These are phyloP conservation scores for Propsilocerus akamusi DNA, from an alignment of 1,140 invertebrate genomes.

Conservation along the genomic window DNA sequence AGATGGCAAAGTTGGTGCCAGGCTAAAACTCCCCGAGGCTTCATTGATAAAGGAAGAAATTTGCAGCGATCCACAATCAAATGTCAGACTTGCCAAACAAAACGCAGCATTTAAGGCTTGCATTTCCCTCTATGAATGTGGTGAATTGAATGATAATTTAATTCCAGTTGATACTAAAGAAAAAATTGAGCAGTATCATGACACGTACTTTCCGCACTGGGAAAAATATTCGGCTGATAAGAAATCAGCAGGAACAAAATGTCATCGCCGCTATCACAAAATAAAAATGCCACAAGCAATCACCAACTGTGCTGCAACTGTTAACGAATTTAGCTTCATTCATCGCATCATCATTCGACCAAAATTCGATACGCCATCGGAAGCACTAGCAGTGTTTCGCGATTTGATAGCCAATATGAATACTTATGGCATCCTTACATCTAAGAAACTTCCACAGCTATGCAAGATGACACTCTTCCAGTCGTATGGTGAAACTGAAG, in stretches of 20 bases:
- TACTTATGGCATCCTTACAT: conserved; percentile 37
- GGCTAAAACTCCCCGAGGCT: conserved; percentile 48
- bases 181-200: conserved; percentile 12
- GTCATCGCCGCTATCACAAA: conserved; percentile 47
- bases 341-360: conserved; percentile 14
- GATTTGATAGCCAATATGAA: conserved; percentile 14
- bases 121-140: conserved; percentile 43
- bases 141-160: conserved; percentile 64
- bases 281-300: conserved; percentile 29
- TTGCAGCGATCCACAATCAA: conserved; percentile 24
- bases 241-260: conserved; percentile 39
- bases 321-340: conserved; percentile 14
- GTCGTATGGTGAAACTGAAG: conserved; percentile 56
- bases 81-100: conserved; percentile 48
- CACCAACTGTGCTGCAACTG: conserved; percentile 11
- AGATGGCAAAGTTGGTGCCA: conserved; percentile 14
- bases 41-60: conserved; percentile 38
- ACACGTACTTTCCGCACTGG: conserved; percentile 19
- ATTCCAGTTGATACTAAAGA: conserved; percentile 29
- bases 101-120: conserved; percentile 63
- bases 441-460: conserved; percentile 31
- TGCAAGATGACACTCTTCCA: conserved; percentile 73
- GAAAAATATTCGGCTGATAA: conserved; percentile 26
- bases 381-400: conserved; percentile 14
- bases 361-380: conserved; percentile 11